phyloP scores from a whole-genome alignment of 2,888 invertebrate species.

The Xanthia icteritia region DNA sequence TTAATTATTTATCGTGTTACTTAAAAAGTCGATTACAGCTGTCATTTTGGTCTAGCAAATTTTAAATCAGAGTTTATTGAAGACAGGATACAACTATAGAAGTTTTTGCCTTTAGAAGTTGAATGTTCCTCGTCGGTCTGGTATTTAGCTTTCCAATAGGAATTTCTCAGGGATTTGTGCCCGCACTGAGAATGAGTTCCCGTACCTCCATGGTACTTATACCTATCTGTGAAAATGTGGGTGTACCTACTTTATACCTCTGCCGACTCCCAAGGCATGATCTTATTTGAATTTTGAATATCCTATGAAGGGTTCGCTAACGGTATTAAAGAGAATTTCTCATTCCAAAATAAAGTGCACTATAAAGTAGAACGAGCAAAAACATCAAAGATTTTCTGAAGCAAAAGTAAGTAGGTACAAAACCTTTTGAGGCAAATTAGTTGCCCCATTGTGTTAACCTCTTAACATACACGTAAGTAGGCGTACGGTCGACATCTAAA shows the following conservation, averaged over 20 bases:
- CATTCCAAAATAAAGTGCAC: neutral
- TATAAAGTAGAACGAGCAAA: neutral
- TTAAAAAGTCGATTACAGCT: too few species aligned
- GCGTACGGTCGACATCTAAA: slow-evolving; percentile 32
- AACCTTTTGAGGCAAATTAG: neutral
- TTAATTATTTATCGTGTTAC: too few species aligned
- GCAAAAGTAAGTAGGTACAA: neutral
- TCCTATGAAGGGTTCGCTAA: neutral
- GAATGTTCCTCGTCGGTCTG: neutral
- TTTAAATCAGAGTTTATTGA: neutral
- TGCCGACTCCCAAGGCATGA: neutral
- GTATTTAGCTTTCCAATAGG: neutral
- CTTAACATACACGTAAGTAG: slow-evolving; percentile 24
- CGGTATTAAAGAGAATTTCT: neutral
- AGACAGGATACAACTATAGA: neutral
- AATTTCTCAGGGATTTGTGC: neutral
- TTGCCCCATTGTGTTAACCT: neutral
- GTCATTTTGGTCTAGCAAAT: too few species aligned
- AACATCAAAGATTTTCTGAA: neutral
- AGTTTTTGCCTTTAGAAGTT: neutral
- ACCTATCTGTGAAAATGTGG: neutral
- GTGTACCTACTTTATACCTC: neutral
- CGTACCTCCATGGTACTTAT: neutral
- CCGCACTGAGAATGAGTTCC: neutral
- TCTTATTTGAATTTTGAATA: neutral